Evolutionary conservation across 1,140 invertebrate genomes (phyloP), one percentile per base, ranked within the genome.

Genomic region (Tetranychus cinnabarinus): DNA sequence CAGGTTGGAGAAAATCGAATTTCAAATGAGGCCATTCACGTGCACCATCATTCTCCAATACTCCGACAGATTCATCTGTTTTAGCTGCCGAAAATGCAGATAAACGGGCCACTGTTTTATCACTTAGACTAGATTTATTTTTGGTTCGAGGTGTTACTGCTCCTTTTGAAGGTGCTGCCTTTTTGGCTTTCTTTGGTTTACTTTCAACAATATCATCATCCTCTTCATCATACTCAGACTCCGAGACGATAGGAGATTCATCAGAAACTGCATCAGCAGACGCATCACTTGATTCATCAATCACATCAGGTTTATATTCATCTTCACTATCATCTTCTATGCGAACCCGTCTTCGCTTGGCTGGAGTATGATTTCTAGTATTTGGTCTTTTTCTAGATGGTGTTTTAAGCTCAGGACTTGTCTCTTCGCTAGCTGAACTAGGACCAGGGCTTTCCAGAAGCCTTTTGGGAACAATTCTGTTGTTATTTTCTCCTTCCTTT

Each of bases 1-100:
- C 79, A 3, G 86, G 84, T 70, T 87, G 79, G 5, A 95, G 70
- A 71, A 88, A 96, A 12, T 85, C 81, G 36, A 83, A 75, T 56
- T 79, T 83, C 46, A 85, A 78, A 74, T 89, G 82, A 37, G 55
- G 55, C 55, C 55, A 56, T 5, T 56, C 55, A 5, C 55, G 13
- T 31, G 55, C 7, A 34, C 34, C 50, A 31, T n/a, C 50, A 52
- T 31, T 52, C 8, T 33, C 50, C n/a, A 33, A 33, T n/a, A 33
- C 50, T 2, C 50, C 50, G 6, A 4, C 15, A 31, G n/a, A 12
- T n/a, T 52, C 31, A 23, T 7, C n/a, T 8, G n/a, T 33, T 52
- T 52, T 52, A 33, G 50, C n/a, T 13, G 50, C 50, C 1, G 50
- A n/a, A 33, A 52, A 52, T 52, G 50, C 12, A 2, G 50, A 52